A percentile compares a stretch with the other conserved stretches of the same genome.
These are phyloP conservation scores for Merops nubicus DNA, from an alignment of 2,113 vertebrate genomes.

Conservation along the genomic window DNA sequence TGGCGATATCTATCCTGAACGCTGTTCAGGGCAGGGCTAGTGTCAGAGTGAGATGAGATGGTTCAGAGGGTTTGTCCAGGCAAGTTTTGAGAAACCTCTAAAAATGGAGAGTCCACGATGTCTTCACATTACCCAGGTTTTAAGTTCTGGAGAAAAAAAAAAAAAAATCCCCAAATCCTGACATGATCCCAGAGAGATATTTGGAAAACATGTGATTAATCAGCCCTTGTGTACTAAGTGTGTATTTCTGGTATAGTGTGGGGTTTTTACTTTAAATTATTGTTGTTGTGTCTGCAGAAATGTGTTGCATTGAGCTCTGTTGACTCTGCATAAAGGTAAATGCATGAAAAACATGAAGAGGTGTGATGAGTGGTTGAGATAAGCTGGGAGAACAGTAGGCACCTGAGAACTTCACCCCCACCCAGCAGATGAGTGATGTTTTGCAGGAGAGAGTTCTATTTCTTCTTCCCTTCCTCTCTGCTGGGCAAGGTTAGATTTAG, in stretches of 20 bases:
- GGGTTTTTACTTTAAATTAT: background rate
- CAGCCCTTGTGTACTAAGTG: background rate
- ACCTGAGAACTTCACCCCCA: background rate
- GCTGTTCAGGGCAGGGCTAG: background rate
- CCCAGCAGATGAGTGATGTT: background rate
- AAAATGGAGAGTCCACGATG: background rate
- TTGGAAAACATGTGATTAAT: background rate
- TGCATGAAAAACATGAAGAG: background rate
- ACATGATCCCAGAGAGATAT: background rate
- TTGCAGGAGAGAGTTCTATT: background rate
- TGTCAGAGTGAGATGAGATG: background rate
- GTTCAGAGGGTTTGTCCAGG: background rate
- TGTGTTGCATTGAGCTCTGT: background rate
- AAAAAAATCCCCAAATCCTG: background rate
- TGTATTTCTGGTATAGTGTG: background rate
- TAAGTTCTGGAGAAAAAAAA: background rate
- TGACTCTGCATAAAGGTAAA: background rate
- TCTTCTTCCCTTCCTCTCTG: background rate
- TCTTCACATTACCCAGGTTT: background rate
- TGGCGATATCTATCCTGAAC: background rate
- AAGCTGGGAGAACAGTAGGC: background rate
- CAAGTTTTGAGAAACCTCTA: background rate
- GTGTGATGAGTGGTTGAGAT: background rate
- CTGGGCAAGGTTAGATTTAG: background rate
- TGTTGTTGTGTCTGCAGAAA: background rate